A percentile compares a stretch with the other conserved stretches of the same genome.
phyloP scores from a whole-genome alignment of 1,140 invertebrate species.

The Condylostylus longicornis region DNA sequence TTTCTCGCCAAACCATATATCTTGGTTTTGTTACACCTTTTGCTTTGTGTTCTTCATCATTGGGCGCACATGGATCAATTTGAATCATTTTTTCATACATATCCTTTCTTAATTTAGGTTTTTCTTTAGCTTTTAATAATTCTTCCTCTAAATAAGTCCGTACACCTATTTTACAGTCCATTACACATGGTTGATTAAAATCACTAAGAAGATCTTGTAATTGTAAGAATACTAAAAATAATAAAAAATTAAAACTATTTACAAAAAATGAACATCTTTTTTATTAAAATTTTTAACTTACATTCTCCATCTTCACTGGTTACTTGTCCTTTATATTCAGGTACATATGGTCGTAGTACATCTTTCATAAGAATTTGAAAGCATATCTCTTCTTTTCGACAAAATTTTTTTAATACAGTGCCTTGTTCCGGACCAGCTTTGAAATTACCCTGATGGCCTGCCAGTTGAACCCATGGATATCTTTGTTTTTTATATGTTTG shows the following conservation, averaged over 20 bases:
- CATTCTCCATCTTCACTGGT: slow-evolving; percentile 63
- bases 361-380: slow-evolving; percentile 79
- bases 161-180: slow-evolving; percentile 94
- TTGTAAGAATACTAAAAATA: slow-evolving; percentile 53
- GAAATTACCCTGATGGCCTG: slow-evolving; percentile 88
- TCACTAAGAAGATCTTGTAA: slow-evolving; percentile 83
- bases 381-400: slow-evolving; percentile 73
- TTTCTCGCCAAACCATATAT: slow-evolving; percentile 96
- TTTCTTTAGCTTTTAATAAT: slow-evolving; percentile 83
- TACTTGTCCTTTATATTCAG: slow-evolving; percentile 76
- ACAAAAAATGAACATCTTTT: not conserved
- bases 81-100: slow-evolving; percentile 99
- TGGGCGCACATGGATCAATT: slow-evolving; percentile 79
- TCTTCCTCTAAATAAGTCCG: slow-evolving; percentile 91
- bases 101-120: slow-evolving; percentile 85
- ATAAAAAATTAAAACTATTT: slow-evolving; percentile 6
- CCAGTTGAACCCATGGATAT: slow-evolving; percentile 91
- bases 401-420: slow-evolving; percentile 85
- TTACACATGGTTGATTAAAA: slow-evolving; percentile 81
- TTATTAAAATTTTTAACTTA: slow-evolving; percentile 38
- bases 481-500: slow-evolving; percentile 90
- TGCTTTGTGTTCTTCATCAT: slow-evolving; percentile 70
- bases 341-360: slow-evolving; percentile 71
- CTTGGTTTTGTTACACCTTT: slow-evolving; percentile 88
- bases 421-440: slow-evolving; percentile 81